Evolutionary conservation across 2,797 vertebrate species (phyloP).

Genomic region (Antrozous pallidus): DNA sequence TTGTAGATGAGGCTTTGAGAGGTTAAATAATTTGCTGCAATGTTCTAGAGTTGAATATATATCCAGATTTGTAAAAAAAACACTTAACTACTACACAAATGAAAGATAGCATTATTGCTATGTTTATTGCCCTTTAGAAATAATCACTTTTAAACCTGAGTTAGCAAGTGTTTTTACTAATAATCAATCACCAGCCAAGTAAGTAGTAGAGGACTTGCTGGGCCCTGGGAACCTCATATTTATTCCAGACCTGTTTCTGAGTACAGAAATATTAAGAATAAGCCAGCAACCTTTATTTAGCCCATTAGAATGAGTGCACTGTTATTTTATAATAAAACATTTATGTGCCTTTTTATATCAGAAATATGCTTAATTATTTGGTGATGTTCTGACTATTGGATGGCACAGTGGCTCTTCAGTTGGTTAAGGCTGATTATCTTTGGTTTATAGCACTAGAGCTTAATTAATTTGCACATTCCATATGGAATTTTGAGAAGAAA

Average conservation of each 20-base stretch:
- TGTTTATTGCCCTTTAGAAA: neutral
- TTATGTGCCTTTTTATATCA: slow-evolving; percentile 65
- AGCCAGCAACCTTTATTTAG: slow-evolving; percentile 51
- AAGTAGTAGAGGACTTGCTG: neutral
- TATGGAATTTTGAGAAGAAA: slow-evolving; percentile 60
- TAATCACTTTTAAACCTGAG: neutral
- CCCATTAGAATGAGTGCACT: slow-evolving; percentile 40
- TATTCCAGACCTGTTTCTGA: slow-evolving; percentile 11
- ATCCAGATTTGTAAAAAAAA: neutral
- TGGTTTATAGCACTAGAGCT: slow-evolving; percentile 53
- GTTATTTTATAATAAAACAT: slow-evolving; percentile 67
- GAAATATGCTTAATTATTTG: slow-evolving; percentile 67
- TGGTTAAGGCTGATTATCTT: slow-evolving; percentile 54
- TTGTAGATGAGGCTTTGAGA: neutral
- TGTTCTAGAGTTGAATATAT: neutral
- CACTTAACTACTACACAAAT: neutral
- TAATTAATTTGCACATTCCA: slow-evolving; percentile 68
- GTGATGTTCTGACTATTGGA: slow-evolving; percentile 40
- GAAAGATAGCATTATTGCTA: neutral
- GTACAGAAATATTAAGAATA: slow-evolving; percentile 44
- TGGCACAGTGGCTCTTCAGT: slow-evolving; percentile 17
- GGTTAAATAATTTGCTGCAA: neutral
- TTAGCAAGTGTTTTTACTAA: neutral
- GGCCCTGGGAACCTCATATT: neutral
- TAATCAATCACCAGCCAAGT: neutral